A percentile compares a stretch with the other conserved stretches of the same genome.
These are phyloP conservation scores for Melanchra persicariae DNA, from an alignment of 2,888 invertebrate genomes.

Conservation along the genomic window DNA sequence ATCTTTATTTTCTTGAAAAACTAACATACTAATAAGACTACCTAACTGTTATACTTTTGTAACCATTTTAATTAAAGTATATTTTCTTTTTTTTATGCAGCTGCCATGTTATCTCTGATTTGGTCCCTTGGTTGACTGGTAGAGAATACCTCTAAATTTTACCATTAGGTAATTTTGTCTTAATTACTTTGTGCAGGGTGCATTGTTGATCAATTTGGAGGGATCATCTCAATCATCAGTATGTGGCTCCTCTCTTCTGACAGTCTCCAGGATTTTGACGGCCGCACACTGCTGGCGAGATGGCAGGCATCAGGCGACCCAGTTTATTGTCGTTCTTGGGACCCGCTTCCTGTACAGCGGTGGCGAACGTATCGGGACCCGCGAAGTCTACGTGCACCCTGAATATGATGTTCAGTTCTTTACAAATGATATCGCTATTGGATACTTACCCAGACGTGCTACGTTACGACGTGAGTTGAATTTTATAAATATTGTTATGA, in stretches of 20 bases:
- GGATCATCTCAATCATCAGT: conserved; percentile 66
- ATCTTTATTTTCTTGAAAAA: neutral
- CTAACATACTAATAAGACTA: no score
- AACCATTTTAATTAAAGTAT: no score
- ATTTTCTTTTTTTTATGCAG: no score
- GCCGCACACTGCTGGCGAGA: conserved; percentile 70
- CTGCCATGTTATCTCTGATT: no score
- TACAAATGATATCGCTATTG: conserved; percentile 69
- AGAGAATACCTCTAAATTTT: no score
- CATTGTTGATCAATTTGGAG: conserved; percentile 73
- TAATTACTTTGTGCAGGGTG: conserved; percentile 69
- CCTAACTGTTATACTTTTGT: no score
- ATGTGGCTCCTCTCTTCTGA: conserved; percentile 76
- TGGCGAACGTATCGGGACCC: conserved; percentile 70
- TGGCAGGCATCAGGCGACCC: conserved; percentile 68
- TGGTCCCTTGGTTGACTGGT: neutral
- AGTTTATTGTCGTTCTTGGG: conserved; percentile 76
- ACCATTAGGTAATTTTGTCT: no score
- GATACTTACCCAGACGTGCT: conserved; percentile 62
- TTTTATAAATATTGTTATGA: neutral
- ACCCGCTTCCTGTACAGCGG: conserved; percentile 73
- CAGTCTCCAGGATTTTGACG: conserved; percentile 67
- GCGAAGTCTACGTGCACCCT: conserved; percentile 67
- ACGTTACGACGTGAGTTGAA: conserved; percentile 63
- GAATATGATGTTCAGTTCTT: conserved; percentile 59